A percentile compares a stretch with the other conserved stretches of the same genome.
phyloP scores from a whole-genome alignment of 2,888 invertebrate genomes.

The Altica lythri region DNA sequence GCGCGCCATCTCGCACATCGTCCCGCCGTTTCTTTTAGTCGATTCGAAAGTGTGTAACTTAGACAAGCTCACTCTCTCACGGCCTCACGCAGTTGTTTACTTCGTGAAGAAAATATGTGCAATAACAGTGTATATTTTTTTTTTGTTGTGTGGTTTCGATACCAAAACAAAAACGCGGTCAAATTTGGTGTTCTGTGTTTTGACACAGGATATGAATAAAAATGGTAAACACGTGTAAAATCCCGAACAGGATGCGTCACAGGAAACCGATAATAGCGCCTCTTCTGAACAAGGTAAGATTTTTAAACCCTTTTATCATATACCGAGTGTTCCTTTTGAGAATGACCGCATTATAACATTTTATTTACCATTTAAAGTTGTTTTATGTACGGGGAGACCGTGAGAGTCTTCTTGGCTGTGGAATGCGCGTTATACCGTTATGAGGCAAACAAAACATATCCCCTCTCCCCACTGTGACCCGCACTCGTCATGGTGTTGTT shows the following conservation, averaged over 20 bases:
- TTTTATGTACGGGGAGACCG: conserved; percentile 29
- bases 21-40: conserved; percentile 46
- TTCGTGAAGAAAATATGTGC: conserved; percentile 29
- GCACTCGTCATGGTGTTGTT: conserved; percentile 27
- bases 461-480: conserved; percentile 29
- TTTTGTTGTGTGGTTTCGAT: conserved; percentile 15
- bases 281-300: conserved; percentile 45
- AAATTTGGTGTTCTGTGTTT: background rate
- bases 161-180: conserved; percentile 15
- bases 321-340: conserved; percentile 10
- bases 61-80: conserved; percentile 27
- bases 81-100: conserved; percentile 36
- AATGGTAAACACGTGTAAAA: conserved; percentile 47
- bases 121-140: conserved; percentile 10
- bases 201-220: conserved; percentile 41
- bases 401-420: conserved; percentile 45
- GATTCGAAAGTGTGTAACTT: conserved; percentile 38
- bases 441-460: conserved; percentile 48
- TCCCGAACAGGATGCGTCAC: conserved; percentile 50
- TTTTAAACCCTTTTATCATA: conserved; percentile 12
- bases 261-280: conserved; percentile 48
- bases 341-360: conserved; percentile 20
- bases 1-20: conserved; percentile 41
- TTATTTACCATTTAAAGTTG: conserved; percentile 31
- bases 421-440: conserved; percentile 53